phyloP scores from a whole-genome alignment of 2,797 vertebrate genomes.

The Pangasius krempfi region DNA sequence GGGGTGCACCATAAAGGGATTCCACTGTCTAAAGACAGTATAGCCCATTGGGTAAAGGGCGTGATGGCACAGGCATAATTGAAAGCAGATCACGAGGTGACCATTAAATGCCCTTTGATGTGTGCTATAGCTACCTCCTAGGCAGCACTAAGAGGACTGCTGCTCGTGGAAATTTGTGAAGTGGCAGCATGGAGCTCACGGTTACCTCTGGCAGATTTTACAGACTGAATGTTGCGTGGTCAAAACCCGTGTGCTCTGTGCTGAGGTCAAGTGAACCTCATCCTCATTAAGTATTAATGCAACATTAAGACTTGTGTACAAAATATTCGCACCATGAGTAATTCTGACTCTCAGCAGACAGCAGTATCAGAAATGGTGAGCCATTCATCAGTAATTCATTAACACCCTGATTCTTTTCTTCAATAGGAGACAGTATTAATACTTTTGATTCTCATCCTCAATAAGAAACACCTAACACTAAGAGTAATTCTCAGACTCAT shows the following conservation, averaged over 20 bases:
- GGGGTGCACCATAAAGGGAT: neutral
- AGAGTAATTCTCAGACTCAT: neutral
- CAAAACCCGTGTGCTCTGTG: neutral
- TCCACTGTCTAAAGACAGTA: neutral
- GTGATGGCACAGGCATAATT: neutral
- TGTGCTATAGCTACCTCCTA: neutral
- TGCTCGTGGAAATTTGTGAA: neutral
- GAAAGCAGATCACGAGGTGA: neutral
- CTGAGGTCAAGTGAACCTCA: neutral
- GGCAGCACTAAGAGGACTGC: neutral
- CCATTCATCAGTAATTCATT: too few relatives aligned
- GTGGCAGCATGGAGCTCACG: neutral
- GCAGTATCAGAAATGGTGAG: too few relatives aligned
- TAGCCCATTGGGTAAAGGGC: slow-evolving; percentile 1
- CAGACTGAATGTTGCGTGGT: neutral
- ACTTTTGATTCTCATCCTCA: neutral
- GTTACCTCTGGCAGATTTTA: neutral
- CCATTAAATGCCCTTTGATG: slow-evolving; percentile 10
- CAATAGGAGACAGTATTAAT: neutral
- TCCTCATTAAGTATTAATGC: neutral
- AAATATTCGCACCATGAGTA: neutral
- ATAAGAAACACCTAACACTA: neutral
- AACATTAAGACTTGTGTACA: neutral
- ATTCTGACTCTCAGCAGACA: too few relatives aligned
- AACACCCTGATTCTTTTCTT: neutral